Conservation (phyloP, 2,888 invertebrate species). For the Tricholauxania praeusta region DNA sequence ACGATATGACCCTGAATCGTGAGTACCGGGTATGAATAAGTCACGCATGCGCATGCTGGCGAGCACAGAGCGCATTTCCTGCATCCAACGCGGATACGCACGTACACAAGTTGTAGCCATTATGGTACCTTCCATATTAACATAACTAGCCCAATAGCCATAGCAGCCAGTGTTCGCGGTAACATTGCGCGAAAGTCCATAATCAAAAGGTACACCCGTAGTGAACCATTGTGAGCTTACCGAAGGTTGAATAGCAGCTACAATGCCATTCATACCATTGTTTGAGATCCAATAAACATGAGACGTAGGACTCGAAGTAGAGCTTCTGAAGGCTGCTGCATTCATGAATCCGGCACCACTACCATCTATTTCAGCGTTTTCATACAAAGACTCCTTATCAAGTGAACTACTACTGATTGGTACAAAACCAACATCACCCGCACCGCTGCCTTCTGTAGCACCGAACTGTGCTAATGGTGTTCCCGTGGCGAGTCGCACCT, state of each 20-base stretch:
- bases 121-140: constrained; percentile 59
- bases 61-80: constrained; percentile 67
- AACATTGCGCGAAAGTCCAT: constrained; percentile 57
- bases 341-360: constrained; percentile 6
- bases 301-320: not conserved
- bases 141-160: constrained; percentile 66
- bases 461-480: constrained; percentile 54
- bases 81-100: constrained; percentile 74
- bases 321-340: not conserved
- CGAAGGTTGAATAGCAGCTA: constrained; percentile 59
- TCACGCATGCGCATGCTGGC: constrained; percentile 69
- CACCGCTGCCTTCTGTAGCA: constrained; percentile 50
- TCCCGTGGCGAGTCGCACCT: constrained; percentile 49
- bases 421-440: constrained; percentile 46
- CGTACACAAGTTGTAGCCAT: constrained; percentile 68
- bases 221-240: constrained; percentile 62
- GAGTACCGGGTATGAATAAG: constrained; percentile 78
- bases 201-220: constrained; percentile 64
- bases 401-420: constrained; percentile 48
- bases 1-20: constrained; percentile 75
- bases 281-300: constrained; percentile 60
- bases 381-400: constrained; percentile 25
- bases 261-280: constrained; percentile 55
- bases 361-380: constrained; percentile 13
- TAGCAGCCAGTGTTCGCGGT: constrained; percentile 61